These are phyloP conservation scores for Amphimallon solstitiale DNA, from an alignment of 2,888 invertebrate species.

Conservation along the genomic window DNA sequence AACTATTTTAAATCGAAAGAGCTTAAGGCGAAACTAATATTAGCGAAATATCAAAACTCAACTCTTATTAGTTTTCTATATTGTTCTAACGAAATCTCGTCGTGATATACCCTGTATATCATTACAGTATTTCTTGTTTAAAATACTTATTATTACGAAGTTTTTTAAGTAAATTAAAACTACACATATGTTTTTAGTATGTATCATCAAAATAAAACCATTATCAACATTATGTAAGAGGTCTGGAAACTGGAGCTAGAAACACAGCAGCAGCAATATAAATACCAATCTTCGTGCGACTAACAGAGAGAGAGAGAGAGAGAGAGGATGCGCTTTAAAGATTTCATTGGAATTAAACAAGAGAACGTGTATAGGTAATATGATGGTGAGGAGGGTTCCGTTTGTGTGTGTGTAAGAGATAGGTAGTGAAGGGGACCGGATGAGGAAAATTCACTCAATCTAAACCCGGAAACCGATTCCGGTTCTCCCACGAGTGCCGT, in stretches of 20 bases:
- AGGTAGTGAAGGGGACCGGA: not conserved
- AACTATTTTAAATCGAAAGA: too few species aligned
- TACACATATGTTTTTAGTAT: not conserved
- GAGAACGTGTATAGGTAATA: conserved; percentile 60
- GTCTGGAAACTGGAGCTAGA: conserved; percentile 40
- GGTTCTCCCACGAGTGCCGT: conserved; percentile 60
- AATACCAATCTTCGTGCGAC: conserved; percentile 54
- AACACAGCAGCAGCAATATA: conserved; percentile 47
- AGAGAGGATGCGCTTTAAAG: conserved; percentile 54
- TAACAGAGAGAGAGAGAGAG: not conserved
- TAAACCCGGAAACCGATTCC: conserved; percentile 64
- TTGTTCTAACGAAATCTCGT: too few species aligned
- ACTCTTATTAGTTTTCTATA: too few species aligned
- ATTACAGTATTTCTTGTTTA: too few species aligned
- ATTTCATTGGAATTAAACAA: conserved; percentile 62
- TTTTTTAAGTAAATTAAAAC: too few species aligned
- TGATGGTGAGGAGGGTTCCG: conserved; percentile 12
- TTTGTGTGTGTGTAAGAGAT: conserved; percentile 53
- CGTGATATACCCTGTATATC: too few species aligned
- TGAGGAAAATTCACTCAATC: conserved; percentile 63
- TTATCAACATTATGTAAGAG: conserved; percentile 43
- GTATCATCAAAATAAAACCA: not conserved
- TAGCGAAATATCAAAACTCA: too few species aligned
- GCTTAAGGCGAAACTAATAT: too few species aligned
- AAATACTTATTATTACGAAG: too few species aligned